Evolutionary conservation across 2,888 invertebrate species (phyloP), one percentile per base, ranked within the genome.

Genomic region (Zhuqinia jingwanae): DNA sequence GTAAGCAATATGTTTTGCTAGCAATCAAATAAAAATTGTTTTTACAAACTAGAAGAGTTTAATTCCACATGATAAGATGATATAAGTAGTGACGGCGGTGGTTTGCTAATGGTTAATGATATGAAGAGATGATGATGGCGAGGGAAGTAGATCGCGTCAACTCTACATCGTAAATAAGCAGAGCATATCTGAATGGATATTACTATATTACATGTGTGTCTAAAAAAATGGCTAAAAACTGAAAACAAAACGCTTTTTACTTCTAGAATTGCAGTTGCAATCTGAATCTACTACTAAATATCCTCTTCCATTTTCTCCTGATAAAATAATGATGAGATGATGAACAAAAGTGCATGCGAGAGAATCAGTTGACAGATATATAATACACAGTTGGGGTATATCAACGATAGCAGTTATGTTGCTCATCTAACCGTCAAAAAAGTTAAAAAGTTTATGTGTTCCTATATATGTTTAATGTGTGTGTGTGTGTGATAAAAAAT

Each of bases 141-240:
- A 85, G 85, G 70, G 85, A 85, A 85, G 85, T 85, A 85, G 85
- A 85, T 85, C 85, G 85, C 78, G 78, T 78, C 85, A 79, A 78
- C 85, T 68, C 78, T 65, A 85, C 70, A 85, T 75, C 60, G 47
- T 79, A 85, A 79, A 78, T 79, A 78, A 85, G 85, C 85, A 85
- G 85, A 85, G 85, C 85, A 85, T 85, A 85, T 85, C 85, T 45
- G 78, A 85, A 73, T 73, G 78, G 77, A 68, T 77, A 84, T 45
- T 25, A 0, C 47, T 42, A 77, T n/a, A 10, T 36, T n/a, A n/a
- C n/a, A n/a, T n/a, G n/a, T n/a, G n/a, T n/a, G n/a, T n/a, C n/a
- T n/a, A n/a, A n/a, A n/a, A n/a, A n/a, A n/a, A 60, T 13, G 45
- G 42, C 17, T 77, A 56, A 25, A 75, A 45, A 70, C 53, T 53